These are phyloP conservation scores for Macrotrachela quadricornifera DNA, from an alignment of 1,140 invertebrate species.

Conservation along the genomic window DNA sequence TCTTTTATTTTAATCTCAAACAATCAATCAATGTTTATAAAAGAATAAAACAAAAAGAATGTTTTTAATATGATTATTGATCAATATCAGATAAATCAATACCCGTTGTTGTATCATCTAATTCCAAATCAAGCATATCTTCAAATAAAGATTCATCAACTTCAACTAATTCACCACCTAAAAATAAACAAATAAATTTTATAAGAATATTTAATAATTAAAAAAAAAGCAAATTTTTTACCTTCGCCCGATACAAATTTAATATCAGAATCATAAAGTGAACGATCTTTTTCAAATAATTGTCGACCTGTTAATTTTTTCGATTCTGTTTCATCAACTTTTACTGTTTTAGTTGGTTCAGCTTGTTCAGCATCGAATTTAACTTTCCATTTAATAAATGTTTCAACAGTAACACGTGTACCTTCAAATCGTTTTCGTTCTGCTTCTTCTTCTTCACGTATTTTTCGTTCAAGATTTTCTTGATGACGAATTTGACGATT, in stretches of 20 bases:
- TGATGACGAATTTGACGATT: slow-evolving; percentile 46
- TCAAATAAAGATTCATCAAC: slow-evolving; percentile 82
- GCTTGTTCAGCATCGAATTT: slow-evolving; percentile 73
- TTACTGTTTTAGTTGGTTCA: slow-evolving; percentile 45
- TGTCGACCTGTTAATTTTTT: slow-evolving; percentile 47
- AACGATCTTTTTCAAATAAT: slow-evolving; percentile 70
- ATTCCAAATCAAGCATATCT: slow-evolving; percentile 66
- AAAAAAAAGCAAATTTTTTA: too few relatives aligned
- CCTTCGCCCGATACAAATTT: slow-evolving; percentile 44
- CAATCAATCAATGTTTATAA: too few relatives aligned
- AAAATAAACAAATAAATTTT: slow-evolving; percentile 18
- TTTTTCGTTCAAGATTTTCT: slow-evolving; percentile 39
- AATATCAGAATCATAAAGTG: slow-evolving; percentile 76
- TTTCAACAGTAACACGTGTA: slow-evolving; percentile 75
- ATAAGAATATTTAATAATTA: too few relatives aligned
- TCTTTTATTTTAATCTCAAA: too few relatives aligned
- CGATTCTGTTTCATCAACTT: slow-evolving; percentile 23
- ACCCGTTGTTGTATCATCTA: slow-evolving; percentile 39
- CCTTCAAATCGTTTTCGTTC: slow-evolving; percentile 88
- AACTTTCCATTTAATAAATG: slow-evolving; percentile 79
- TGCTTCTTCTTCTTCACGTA: slow-evolving; percentile 48
- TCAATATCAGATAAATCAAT: too few relatives aligned
- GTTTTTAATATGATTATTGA: too few relatives aligned
- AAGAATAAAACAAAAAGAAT: too few relatives aligned
- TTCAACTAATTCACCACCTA: slow-evolving; percentile 57